Base-by-base conservation (phyloP, 2,888 invertebrate genomes). In the Dynastes hyllus region DNA sequence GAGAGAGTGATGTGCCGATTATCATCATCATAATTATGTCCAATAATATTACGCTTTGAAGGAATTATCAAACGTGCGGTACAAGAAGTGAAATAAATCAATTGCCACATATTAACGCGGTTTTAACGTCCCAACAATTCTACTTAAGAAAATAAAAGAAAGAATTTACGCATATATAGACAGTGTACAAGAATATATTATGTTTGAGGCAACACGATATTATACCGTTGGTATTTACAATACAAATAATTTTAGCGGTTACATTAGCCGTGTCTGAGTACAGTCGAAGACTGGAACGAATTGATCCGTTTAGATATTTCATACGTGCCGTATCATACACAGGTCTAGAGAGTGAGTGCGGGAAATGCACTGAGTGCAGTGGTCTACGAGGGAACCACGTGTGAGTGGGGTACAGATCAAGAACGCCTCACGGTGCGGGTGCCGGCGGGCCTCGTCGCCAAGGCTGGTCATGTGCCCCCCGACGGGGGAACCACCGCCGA, bases 341-440 rank as follows among this genome's bases (percentile, higher is more conserved):
- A 27, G 32, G 58, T 73, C n/a, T 55, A 73, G 80, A 79, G 84
- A 82, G 83, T 83, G 83, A 82, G 83, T 83, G 84, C 81, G 80
- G 84, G 85, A 85, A 85, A 87, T 87, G 87, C 84, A 87, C 85
- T 85, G 85, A 85, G 86, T 85, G 86, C 83, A 83, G 86, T 84
- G 85, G 84, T 85, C 84, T 82, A 85, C 82, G 84, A 84, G 84
- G 85, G 85, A 87, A 86, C 87, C 87, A 87, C 88, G 87, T 87
- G 88, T 85, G 87, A 88, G 83, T 86, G 88, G 87, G 87, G 87
- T 85, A 83, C 82, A 78, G 75, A 79, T 69, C 63, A 70, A 85
- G 86, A 88, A 87, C 87, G 88, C 88, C 88, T 88, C 88, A 89
- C 87, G 85, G 89, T 89, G 89, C 89, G 89, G 86, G 89, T 89